A percentile compares a stretch with the other conserved stretches of the same genome.
Conservation (phyloP, 1,140 invertebrate species). For the Sarcophaga bullata region DNA sequence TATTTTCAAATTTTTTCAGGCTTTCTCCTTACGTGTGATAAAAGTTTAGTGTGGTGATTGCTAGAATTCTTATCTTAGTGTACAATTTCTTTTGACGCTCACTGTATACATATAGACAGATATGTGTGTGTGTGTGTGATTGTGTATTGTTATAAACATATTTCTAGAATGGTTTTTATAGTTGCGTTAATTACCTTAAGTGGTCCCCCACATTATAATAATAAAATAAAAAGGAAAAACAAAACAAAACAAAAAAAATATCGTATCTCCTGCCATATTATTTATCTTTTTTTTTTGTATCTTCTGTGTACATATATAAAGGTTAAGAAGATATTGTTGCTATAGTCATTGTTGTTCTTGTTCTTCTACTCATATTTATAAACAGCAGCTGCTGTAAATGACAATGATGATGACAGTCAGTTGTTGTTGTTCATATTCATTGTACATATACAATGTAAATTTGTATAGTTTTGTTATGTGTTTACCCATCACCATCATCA, state of each 20-base stretch:
- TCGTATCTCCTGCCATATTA: not conserved
- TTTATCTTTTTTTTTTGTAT: not conserved
- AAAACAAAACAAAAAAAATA: not conserved
- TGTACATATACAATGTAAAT: not conserved
- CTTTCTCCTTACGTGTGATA: no score
- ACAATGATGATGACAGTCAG: conserved; percentile 16
- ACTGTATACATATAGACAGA: no score
- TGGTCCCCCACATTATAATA: conserved; percentile 35
- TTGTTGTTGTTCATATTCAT: not conserved
- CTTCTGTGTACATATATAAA: not conserved
- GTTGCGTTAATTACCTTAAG: conserved; percentile 36
- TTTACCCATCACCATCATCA: no score
- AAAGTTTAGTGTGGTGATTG: no score
- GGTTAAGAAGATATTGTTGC: not conserved
- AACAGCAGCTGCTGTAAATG: conserved; percentile 13
- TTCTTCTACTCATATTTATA: not conserved
- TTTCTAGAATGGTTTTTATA: conserved; percentile 28
- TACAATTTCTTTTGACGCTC: no score
- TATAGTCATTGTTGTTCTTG: not conserved
- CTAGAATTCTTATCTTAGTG: no score
- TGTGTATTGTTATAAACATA: conserved; percentile 27
- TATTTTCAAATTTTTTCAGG: no score
- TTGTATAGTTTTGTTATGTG: not conserved
- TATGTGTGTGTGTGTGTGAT: not conserved
- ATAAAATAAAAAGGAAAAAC: not conserved